A percentile compares a stretch with the other conserved stretches of the same genome.
Conservation (phyloP, 2,888 invertebrate species). For the Cryptus armator region DNA sequence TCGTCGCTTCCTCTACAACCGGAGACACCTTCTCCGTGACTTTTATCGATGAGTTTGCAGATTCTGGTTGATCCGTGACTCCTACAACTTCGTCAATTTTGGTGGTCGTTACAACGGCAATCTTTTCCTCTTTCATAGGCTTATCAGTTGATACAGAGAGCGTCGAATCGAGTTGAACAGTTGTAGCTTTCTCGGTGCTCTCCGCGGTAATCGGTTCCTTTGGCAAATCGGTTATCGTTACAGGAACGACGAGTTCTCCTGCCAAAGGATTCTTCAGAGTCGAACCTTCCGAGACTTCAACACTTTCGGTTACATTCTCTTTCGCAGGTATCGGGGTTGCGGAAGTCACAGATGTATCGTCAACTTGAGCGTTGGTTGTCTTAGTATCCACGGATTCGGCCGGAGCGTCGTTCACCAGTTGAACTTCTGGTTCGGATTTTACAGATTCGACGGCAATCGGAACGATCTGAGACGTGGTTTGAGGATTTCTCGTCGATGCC, state of each 20-base stretch:
- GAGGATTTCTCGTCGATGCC: conserved; percentile 34
- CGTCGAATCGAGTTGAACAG: background rate
- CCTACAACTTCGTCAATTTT: conserved; percentile 14
- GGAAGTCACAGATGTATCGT: background rate
- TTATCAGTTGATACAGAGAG: conserved; percentile 13
- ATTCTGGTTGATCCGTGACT: conserved; percentile 28
- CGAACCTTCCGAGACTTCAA: conserved; percentile 23
- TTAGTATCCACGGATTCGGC: conserved; percentile 4
- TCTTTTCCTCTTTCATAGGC: conserved; percentile 22
- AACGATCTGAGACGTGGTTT: background rate
- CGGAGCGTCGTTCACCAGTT: conserved; percentile 20
- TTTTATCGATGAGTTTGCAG: conserved; percentile 16
- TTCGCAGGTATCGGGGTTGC: background rate
- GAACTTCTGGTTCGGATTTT: conserved; percentile 37
- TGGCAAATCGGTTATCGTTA: conserved; percentile 2
- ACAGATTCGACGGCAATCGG: conserved; percentile 23
- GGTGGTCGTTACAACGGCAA: conserved; percentile 10
- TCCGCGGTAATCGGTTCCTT: conserved; percentile 12
- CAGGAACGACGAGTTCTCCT: background rate
- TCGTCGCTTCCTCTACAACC: background rate
- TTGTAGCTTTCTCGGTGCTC: conserved; percentile 5
- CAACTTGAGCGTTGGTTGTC: conserved; percentile 14
- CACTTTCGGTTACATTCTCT: conserved; percentile 18
- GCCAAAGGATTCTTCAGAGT: conserved; percentile 8
- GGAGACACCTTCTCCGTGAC: background rate